Evolutionary conservation across 2,797 vertebrate genomes (phyloP), one percentile per base, ranked within the genome.

Genomic region (Clarias platycephalus): DNA sequence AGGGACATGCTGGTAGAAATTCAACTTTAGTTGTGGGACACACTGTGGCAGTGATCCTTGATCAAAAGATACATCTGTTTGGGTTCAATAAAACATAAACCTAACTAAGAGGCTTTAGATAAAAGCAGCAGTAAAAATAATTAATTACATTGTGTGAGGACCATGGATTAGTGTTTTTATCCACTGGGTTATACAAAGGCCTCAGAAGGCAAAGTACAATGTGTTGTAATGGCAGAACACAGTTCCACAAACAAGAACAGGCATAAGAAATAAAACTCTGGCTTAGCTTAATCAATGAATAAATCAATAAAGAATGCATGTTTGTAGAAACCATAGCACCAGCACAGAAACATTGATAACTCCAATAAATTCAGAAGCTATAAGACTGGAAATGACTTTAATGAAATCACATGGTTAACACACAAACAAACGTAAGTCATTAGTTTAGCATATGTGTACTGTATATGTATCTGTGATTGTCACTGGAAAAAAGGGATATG

Each of bases 31-130:
- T 88, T 63, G 86, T 88, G 88, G 86, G 91, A 92, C 91, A 89
- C 91, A 92, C 84, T 90, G 89, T 88, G 87, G 89, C 90, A 87
- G 91, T 91, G 91, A 92, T 88, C 88, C 92, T 88, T 92, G 92
- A 94, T 94, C 93, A 94, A 93, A 94, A 91, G 84, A 90, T 91
- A 87, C 92, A 93, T 93, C 91, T 93, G 92, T 90, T 88, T 92
- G 92, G 91, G 90, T 93, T 89, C 88, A 88, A 88, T 89, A 90
- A 91, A 92, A 94, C 86, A 89, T 86, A 91, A 91, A 93, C 89
- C 90, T 92, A 90, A 88, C 88, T 88, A 89, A 92, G 87, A 90
- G 91, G 91, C 90, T 90, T 89, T 85, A 71, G 91, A 93, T 93
- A 91, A 94, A 95, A 93, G 93, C 90, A 75, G 91, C 88, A 89